These are phyloP conservation scores for Atractosteus spatula DNA, from an alignment of 2,113 vertebrate species.

Conservation along the genomic window DNA sequence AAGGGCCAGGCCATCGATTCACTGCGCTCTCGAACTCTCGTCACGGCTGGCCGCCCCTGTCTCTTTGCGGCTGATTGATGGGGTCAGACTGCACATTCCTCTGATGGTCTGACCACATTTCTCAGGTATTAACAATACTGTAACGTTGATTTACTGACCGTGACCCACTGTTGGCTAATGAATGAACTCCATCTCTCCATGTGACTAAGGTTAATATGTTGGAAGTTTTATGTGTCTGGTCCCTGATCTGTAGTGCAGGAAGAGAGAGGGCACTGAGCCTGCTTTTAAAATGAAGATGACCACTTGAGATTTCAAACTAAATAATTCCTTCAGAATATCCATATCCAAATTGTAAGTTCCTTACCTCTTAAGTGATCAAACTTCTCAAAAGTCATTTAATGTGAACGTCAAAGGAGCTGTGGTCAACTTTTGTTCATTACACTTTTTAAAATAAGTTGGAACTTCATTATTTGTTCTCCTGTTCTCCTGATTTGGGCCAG, in stretches of 20 bases:
- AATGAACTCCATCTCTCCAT: background rate
- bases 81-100: slow-evolving; percentile 32
- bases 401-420: too few species aligned
- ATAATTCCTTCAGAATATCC: too few species aligned
- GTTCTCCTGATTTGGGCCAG: too few species aligned
- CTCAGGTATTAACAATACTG: background rate
- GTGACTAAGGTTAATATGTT: background rate
- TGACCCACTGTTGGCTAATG: background rate
- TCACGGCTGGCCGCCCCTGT: slow-evolving; percentile 32
- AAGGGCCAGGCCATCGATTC: slow-evolving; percentile 3
- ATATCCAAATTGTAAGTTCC: too few species aligned
- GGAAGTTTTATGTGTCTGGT: slow-evolving; percentile 19
- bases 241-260: background rate
- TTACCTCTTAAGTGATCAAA: too few species aligned
- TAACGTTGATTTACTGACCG: slow-evolving; percentile 4
- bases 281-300: too few species aligned
- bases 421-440: too few species aligned
- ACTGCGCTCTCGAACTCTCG: background rate
- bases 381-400: too few species aligned
- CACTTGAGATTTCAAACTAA: too few species aligned
- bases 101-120: background rate
- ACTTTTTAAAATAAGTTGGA: too few species aligned
- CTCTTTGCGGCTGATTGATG: slow-evolving; percentile 45
- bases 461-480: too few species aligned
- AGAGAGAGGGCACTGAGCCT: background rate